Percentiles rank a stretch among this genome's conserved stretches.
phyloP scores from a whole-genome alignment of 2,113 vertebrate genomes.

The Daboia siamensis region DNA sequence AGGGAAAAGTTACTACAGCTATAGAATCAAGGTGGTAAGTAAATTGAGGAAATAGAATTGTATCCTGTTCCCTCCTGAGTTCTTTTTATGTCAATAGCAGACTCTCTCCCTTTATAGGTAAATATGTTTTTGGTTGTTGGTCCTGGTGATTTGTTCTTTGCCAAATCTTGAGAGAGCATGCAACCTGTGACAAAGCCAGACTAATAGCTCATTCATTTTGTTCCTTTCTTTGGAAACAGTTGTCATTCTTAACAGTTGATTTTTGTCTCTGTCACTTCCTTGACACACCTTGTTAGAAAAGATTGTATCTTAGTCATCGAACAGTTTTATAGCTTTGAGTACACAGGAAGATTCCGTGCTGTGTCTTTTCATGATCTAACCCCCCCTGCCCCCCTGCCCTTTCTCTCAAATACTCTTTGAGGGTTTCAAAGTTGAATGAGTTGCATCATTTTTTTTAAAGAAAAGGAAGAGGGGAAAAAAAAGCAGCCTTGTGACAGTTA shows the following conservation, averaged over 20 bases:
- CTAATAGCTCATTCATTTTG: conserved; percentile 35
- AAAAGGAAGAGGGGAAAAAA: not conserved
- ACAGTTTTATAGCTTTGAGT: conserved; percentile 64
- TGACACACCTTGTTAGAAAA: conserved; percentile 56
- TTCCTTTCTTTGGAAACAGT: conserved; percentile 59
- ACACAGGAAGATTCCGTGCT: conserved; percentile 69
- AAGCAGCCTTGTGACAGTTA: conserved; percentile 59
- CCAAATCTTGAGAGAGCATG: not conserved
- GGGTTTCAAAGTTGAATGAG: conserved; percentile 34
- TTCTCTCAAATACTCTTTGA: conserved; percentile 68
- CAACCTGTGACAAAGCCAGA: not conserved
- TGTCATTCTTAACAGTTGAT: conserved; percentile 55
- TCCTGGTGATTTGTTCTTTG: not conserved
- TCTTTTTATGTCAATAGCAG: not conserved
- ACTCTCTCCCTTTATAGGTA: not conserved
- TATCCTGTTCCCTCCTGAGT: not conserved
- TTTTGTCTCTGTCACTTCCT: conserved; percentile 61
- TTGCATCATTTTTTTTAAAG: conserved; percentile 49
- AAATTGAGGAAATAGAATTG: not conserved
- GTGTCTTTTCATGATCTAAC: conserved; percentile 69
- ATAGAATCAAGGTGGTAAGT: not conserved
- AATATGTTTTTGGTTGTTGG: not conserved
- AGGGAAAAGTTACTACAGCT: not conserved
- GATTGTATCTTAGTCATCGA: conserved; percentile 62
- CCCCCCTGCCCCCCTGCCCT: conserved; percentile 53